Base-by-base conservation (phyloP, 2,888 invertebrate species). In the Zootermopsis nevadensis region DNA sequence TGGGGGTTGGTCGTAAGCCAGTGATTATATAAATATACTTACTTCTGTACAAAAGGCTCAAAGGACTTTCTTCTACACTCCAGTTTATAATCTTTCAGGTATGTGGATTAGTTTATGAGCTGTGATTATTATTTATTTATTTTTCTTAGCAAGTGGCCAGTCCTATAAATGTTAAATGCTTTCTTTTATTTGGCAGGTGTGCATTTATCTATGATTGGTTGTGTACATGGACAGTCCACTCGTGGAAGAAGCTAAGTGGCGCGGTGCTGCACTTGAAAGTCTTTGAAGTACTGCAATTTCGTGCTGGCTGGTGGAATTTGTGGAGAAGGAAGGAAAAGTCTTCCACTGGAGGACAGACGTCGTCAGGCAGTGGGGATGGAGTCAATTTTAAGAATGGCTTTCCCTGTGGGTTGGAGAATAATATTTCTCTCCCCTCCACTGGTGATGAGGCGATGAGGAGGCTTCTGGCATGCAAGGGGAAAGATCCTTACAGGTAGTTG, bases 391-490 rank as follows among this genome's bases (percentile, higher is more conserved):
- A 85, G 60, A 81, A 83, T 60, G 85, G 83, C 38, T 80, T 82
- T 27, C 81, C 81, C 12, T 69, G 88, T 67, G 93, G 93, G 77
- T 89, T 94, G 33, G 93, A 93, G 85, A 90, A 91, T 86, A 96
- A 96, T 88, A 96, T 97, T 88, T 92, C 93, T 31, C 91, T 98
- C 88, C 98, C 98, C 0, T 94, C 95, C 76, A 97, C 96, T 6
- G 97, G 98, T 12, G 98, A 98, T 87, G 98, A 98, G 90, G 98
- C 98, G 69, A 97, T 98, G 96, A 97, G 96, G 90, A 92, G 98
- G 87, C 91, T 98, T 86, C 90, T 98, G 27, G 96, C 97, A 81
- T 98, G 98, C 89, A 97, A 97, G 91, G 98, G 97, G 86, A 97
- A 98, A 90, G 98, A 99, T 91, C 98, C 98, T 7, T 98, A 98